Percentiles rank a stretch among this genome's conserved stretches.
These are phyloP conservation scores for Capromys pilorides DNA, from an alignment of 2,797 vertebrate species.

Conservation along the genomic window DNA sequence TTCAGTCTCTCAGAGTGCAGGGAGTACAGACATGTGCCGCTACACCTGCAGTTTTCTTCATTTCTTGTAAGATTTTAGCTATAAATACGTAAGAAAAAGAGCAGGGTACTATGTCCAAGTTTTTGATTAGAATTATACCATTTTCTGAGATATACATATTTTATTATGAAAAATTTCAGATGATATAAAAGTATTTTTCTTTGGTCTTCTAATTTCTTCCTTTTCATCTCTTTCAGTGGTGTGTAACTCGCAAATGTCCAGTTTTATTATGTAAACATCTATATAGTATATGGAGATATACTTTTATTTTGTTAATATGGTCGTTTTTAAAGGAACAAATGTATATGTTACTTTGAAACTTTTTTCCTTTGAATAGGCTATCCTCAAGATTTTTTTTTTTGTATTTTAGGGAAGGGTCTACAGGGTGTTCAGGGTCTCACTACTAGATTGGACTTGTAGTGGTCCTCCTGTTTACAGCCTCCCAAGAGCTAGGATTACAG, in stretches of 20 bases:
- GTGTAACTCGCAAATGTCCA: neutral
- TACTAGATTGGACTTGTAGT: no score
- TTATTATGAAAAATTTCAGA: slow-evolving; percentile 45
- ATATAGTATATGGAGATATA: neutral
- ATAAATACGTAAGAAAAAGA: neutral
- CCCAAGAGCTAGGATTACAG: no score
- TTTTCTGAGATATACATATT: slow-evolving; percentile 29
- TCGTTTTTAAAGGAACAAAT: neutral
- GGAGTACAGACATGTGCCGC: neutral
- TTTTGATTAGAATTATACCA: slow-evolving; percentile 48
- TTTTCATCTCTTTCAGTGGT: neutral
- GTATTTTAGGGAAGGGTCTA: no score
- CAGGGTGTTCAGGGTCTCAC: no score
- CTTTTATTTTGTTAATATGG: neutral
- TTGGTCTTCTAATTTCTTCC: neutral
- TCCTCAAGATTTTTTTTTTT: neutral
- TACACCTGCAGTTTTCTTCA: neutral
- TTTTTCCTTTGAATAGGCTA: slow-evolving; percentile 18
- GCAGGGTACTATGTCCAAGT: neutral
- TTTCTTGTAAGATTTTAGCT: slow-evolving; percentile 11
- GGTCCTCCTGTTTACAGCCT: no score
- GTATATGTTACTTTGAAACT: neutral
- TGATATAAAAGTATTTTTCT: slow-evolving; percentile 21
- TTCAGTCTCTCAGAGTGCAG: neutral
- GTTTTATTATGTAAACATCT: slow-evolving; percentile 2